Base-by-base conservation (phyloP, 2,113 vertebrate species). In the Condylura cristata region DNA sequence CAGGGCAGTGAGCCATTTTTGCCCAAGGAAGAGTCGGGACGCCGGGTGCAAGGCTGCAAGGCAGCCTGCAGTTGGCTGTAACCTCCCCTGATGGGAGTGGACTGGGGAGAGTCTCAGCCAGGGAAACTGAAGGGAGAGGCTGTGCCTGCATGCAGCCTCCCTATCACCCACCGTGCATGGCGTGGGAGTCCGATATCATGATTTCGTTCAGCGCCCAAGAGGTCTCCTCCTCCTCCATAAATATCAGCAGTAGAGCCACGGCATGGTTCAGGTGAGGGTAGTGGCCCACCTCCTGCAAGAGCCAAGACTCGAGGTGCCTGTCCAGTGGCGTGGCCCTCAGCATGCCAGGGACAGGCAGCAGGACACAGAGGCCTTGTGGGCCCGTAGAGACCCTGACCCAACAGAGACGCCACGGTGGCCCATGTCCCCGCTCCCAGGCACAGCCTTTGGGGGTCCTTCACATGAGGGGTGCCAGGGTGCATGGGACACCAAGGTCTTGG, bases 251-350 rank as follows among this genome's bases (percentile, higher is more conserved):
- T 97, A 99, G 98, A 89, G 99, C 99, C 60, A 98, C 99, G 0
- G 99, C 99, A 98, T 99, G 99, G 97, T 99, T 99, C 99, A 99
- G 99, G 68, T 99, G 99, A 97, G 99, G 99, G 97, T 99, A 99
- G 98, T 99, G 99, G 98, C 99, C 99, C 95, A 99, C 99, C 97
- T 99, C 99, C 99, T 99, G 97, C n/a, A 97, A 97, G 26, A 94
- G 74, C 26, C 93, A 88, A 80, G 81, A 44, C 53, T 30, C 4
- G 51, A 53, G 3, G 18, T 12, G 51, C 58, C n/a, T 0, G 11
- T 16, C 7, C 7, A 1, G 6, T 1, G 20, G 17, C 46, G 16
- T 16, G 6, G 16, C 26, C 9, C 17, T 1, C 7, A 14, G 26
- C 2, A 32, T 26, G 32, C 41, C 8, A 12, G 34, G 58, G 32